A percentile compares a stretch with the other conserved stretches of the same genome.
phyloP scores from a whole-genome alignment of 2,888 invertebrate genomes.

The Neelides folsomi region DNA sequence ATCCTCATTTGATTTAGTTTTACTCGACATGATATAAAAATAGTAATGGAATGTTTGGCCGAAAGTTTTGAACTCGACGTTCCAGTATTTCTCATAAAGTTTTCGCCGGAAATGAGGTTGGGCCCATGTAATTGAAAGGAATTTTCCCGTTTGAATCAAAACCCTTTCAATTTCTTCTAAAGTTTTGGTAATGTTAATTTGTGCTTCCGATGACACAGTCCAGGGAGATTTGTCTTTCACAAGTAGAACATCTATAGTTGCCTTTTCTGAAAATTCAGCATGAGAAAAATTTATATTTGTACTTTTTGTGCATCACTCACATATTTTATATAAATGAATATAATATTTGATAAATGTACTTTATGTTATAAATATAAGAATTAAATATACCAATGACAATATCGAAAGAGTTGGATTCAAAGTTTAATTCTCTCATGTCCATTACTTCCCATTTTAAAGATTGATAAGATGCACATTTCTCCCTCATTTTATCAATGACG shows the following conservation, averaged over 20 bases:
- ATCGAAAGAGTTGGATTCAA: slow-evolving; percentile 7
- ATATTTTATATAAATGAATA: no score
- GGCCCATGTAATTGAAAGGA: slow-evolving; percentile 13
- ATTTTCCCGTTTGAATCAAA: slow-evolving; percentile 11
- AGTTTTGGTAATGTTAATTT: slow-evolving; percentile 8
- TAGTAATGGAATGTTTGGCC: slow-evolving; percentile 17
- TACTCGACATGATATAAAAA: slow-evolving; percentile 7
- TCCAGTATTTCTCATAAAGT: slow-evolving; percentile 13
- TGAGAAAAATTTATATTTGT: no score
- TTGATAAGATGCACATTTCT: slow-evolving; percentile 25
- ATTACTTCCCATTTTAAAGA: slow-evolving; percentile 38
- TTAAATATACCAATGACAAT: slow-evolving; percentile 5
- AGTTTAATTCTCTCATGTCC: slow-evolving; percentile 32
- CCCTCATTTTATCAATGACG: slow-evolving; percentile 35
- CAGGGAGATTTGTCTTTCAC: slow-evolving; percentile 12
- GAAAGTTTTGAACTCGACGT: slow-evolving; percentile 9
- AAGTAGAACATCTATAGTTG: slow-evolving; percentile 15
- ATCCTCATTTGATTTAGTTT: no score
- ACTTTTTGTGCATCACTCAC: no score
- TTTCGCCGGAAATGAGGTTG: slow-evolving; percentile 16
- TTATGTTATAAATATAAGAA: no score
- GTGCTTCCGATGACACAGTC: slow-evolving; percentile 10
- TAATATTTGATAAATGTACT: no score
- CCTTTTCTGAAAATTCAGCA: slow-evolving; percentile 5
- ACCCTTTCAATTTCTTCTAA: slow-evolving; percentile 5